Evolutionary conservation across 2,888 invertebrate genomes (phyloP).

Genomic region (Xiphydria camelus): DNA sequence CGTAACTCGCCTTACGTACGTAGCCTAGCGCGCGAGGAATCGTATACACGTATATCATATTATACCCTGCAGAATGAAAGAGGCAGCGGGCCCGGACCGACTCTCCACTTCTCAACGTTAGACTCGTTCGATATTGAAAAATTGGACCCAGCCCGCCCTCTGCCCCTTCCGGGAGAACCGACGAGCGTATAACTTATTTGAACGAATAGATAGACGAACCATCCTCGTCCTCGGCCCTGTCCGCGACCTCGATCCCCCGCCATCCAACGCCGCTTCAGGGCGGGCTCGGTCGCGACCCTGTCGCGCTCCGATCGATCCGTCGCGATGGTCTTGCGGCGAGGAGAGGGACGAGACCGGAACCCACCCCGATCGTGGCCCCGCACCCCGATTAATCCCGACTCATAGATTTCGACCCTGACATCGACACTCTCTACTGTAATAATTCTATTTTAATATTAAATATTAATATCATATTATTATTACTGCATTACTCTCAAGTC

Average conservation of each 20-base stretch:
- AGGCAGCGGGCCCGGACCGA: conserved; percentile 2
- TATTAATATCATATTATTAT: conserved; percentile 31
- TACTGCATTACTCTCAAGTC: conserved; percentile 39
- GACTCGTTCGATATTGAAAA: neutral
- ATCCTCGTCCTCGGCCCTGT: neutral
- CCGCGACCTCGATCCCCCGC: neutral
- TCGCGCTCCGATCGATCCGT: too few species aligned
- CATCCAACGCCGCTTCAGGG: too few species aligned
- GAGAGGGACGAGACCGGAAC: too few species aligned
- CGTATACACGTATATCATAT: too few species aligned
- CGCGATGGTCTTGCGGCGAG: too few species aligned
- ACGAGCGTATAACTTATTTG: conserved; percentile 2
- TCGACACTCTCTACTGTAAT: neutral
- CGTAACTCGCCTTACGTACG: too few species aligned
- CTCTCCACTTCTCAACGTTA: neutral
- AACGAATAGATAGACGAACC: neutral
- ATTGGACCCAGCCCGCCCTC: conserved; percentile 5
- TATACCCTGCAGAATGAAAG: conserved; percentile 10
- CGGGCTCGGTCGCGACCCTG: too few species aligned
- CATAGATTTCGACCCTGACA: neutral
- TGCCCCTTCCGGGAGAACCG: neutral
- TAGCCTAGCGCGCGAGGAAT: too few species aligned
- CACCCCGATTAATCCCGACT: neutral
- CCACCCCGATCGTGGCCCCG: neutral
- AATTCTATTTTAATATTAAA: conserved; percentile 8